phyloP scores from a whole-genome alignment of 2,888 invertebrate species.

The Fabriciana adippe region DNA sequence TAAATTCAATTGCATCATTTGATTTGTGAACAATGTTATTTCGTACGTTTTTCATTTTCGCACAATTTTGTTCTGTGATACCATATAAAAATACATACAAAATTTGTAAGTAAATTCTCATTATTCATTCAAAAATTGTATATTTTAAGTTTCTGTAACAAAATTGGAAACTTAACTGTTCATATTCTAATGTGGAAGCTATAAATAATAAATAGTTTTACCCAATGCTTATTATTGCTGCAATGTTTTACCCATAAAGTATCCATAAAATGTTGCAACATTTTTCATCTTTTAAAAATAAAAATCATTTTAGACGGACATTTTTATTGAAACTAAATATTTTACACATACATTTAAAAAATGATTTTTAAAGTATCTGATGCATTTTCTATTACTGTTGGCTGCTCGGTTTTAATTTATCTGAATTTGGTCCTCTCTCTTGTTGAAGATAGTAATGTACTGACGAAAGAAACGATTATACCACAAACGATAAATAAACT shows the following conservation, averaged over 20 bases:
- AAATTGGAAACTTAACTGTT: too few relatives aligned
- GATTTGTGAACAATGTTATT: too few relatives aligned
- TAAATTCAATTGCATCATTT: too few relatives aligned
- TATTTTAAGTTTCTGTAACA: conserved; percentile 45
- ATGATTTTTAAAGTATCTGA: background rate
- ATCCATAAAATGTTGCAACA: conserved; percentile 2
- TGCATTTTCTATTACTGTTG: background rate
- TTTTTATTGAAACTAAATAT: background rate
- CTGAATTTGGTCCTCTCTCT: conserved; percentile 32
- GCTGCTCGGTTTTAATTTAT: conserved; percentile 13
- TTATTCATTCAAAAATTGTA: too few relatives aligned
- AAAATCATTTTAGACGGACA: background rate
- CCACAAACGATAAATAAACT: conserved; percentile 53
- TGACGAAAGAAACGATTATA: conserved; percentile 47
- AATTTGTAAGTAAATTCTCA: too few relatives aligned
- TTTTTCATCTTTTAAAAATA: background rate
- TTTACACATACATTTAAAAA: background rate
- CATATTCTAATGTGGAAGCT: too few relatives aligned
- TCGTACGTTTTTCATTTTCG: too few relatives aligned
- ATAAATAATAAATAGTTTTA: too few relatives aligned
- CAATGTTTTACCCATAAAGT: conserved; percentile 4
- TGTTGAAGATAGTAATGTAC: conserved; percentile 47
- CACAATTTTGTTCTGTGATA: too few relatives aligned
- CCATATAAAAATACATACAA: too few relatives aligned
- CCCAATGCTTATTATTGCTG: too few relatives aligned